Conservation (phyloP, 2,797 vertebrate genomes). For the Monodelphis domestica region DNA sequence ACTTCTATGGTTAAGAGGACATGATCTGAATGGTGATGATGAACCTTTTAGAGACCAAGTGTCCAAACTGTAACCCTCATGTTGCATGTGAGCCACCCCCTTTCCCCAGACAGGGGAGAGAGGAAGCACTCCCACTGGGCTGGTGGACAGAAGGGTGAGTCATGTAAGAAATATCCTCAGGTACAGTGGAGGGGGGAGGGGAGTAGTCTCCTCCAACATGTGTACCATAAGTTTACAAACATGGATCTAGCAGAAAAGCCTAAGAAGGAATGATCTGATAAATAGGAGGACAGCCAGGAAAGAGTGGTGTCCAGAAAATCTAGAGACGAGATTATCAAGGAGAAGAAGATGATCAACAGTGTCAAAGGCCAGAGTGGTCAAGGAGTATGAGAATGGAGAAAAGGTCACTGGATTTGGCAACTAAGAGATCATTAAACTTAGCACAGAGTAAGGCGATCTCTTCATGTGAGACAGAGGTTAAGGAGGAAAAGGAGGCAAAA, state of each 20-base stretch:
- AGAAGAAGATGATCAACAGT: not conserved
- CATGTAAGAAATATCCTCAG: too few relatives aligned
- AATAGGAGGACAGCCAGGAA: not conserved
- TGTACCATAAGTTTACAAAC: too few relatives aligned
- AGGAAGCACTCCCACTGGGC: too few relatives aligned
- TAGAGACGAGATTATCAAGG: not conserved
- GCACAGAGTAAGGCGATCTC: not conserved
- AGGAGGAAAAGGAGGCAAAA: not conserved
- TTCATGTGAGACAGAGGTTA: not conserved
- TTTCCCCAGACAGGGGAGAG: too few relatives aligned
- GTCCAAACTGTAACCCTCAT: too few relatives aligned
- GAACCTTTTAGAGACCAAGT: too few relatives aligned
- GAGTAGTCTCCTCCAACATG: too few relatives aligned
- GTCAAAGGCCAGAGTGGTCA: not conserved
- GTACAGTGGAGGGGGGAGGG: too few relatives aligned
- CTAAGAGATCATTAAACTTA: not conserved
- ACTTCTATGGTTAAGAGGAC: not conserved
- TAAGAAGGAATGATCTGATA: not conserved
- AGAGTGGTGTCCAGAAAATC: not conserved
- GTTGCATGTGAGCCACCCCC: too few relatives aligned
- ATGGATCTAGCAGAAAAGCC: not conserved
- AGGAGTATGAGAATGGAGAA: not conserved
- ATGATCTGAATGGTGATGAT: not conserved
- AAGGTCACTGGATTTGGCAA: not conserved
- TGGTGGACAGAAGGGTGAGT: too few relatives aligned